Evolutionary conservation across 2,888 invertebrate genomes (phyloP).

Genomic region (Rhamphomyia laevipes): DNA sequence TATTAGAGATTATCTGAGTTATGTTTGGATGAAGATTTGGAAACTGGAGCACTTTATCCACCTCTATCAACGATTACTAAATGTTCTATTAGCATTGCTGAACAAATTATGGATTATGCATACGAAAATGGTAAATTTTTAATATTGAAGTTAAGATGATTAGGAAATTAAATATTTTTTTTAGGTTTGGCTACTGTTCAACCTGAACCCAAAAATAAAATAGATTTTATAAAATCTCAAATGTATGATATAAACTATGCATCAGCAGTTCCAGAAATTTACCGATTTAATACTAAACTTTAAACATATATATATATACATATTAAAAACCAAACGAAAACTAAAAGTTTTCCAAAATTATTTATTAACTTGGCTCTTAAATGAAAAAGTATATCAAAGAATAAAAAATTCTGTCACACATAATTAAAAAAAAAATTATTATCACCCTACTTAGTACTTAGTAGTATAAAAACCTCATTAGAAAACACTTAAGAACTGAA

Average conservation of each 20-base stretch:
- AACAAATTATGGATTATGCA: constrained; percentile 66
- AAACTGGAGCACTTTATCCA: constrained; percentile 82
- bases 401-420: too few species aligned
- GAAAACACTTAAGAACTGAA: too few species aligned
- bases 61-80: constrained; percentile 71
- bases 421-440: too few species aligned
- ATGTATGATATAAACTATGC: constrained; percentile 65
- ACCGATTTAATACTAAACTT: too few species aligned
- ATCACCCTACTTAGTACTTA: too few species aligned
- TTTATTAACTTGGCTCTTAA: too few species aligned
- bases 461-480: too few species aligned
- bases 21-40: constrained; percentile 69
- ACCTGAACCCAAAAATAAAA: constrained; percentile 63
- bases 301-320: too few species aligned
- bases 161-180: constrained; percentile 15
- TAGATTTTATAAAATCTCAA: constrained; percentile 64
- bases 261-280: constrained; percentile 52
- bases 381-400: too few species aligned
- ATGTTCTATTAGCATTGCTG: constrained; percentile 81
- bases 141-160: background rate
- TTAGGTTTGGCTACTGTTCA: constrained; percentile 64
- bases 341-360: too few species aligned
- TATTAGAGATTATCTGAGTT: constrained; percentile 66
- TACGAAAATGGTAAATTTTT: constrained; percentile 56
- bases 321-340: too few species aligned